Conservation (phyloP, 2,797 vertebrate species). For the Xenopus petersii region DNA sequence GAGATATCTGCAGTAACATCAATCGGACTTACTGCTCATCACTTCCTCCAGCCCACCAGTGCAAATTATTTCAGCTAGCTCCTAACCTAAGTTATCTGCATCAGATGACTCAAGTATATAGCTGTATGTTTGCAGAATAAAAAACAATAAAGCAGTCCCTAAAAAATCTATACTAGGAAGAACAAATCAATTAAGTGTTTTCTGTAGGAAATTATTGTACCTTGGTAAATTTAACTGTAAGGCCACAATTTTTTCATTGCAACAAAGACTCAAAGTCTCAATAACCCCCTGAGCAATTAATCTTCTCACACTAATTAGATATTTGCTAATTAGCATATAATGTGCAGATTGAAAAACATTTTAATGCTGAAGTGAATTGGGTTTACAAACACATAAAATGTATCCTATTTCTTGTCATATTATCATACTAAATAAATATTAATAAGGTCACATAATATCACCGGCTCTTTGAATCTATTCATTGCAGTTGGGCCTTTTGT, state of each 20-base stretch:
- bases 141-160: too few species aligned
- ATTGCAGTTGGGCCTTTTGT: slow-evolving; percentile 70
- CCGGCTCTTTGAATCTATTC: slow-evolving; percentile 67
- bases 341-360: slow-evolving; percentile 84
- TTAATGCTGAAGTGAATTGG: slow-evolving; percentile 80
- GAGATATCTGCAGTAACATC: too few species aligned
- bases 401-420: slow-evolving; percentile 69
- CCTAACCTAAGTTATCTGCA: too few species aligned
- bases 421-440: slow-evolving; percentile 81
- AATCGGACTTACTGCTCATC: too few species aligned
- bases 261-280: slow-evolving; percentile 75
- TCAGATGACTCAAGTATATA: too few species aligned
- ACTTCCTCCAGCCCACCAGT: too few species aligned
- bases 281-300: slow-evolving; percentile 84
- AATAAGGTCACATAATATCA: slow-evolving; percentile 75
- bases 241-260: slow-evolving; percentile 69
- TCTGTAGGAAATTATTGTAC: slow-evolving; percentile 73
- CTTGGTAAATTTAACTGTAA: slow-evolving; percentile 73
- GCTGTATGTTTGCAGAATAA: too few species aligned
- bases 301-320: slow-evolving; percentile 91
- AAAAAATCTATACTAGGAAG: slow-evolving; percentile 6
- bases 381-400: slow-evolving; percentile 72
- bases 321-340: slow-evolving; percentile 90
- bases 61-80: too few species aligned
- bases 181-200: slow-evolving; percentile 59